A percentile compares a stretch with the other conserved stretches of the same genome.
These are phyloP conservation scores for Halictus rubicundus DNA, from an alignment of 1,140 invertebrate genomes.

Conservation along the genomic window DNA sequence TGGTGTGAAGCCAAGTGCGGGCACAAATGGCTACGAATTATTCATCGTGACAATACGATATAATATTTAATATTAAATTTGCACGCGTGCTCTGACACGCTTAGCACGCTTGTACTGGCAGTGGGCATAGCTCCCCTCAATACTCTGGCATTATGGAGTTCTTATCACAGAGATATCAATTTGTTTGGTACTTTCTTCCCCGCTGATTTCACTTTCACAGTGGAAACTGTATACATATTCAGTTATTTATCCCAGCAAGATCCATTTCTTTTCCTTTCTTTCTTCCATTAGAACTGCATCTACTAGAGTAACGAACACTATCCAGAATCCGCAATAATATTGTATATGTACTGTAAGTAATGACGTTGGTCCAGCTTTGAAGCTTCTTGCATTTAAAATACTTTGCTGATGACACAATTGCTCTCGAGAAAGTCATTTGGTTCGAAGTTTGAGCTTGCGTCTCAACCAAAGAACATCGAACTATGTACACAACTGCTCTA, in stretches of 20 bases:
- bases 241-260: slow-evolving; percentile 25
- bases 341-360: too few relatives aligned
- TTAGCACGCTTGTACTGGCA: slow-evolving; percentile 69
- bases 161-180: slow-evolving; percentile 74
- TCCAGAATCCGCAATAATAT: slow-evolving; percentile 23
- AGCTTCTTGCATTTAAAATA: too few relatives aligned
- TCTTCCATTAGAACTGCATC: slow-evolving; percentile 4
- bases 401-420: too few relatives aligned
- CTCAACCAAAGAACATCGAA: too few relatives aligned
- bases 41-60: slow-evolving; percentile 28
- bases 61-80: slow-evolving; percentile 34
- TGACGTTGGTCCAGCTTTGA: too few relatives aligned
- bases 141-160: slow-evolving; percentile 73
- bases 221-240: slow-evolving; percentile 11
- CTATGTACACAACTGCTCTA: too few relatives aligned
- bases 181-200: slow-evolving; percentile 65
- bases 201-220: slow-evolving; percentile 12
- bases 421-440: too few relatives aligned
- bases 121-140: slow-evolving; percentile 72
- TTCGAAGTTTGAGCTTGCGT: too few relatives aligned
- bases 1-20: slow-evolving; percentile 11
- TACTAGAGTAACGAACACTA: slow-evolving; percentile 45
- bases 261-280: not conserved
- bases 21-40: slow-evolving; percentile 20
- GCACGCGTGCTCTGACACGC: slow-evolving; percentile 41